Conservation (phyloP, 1,140 invertebrate genomes). For the Atta cephalotes region DNA sequence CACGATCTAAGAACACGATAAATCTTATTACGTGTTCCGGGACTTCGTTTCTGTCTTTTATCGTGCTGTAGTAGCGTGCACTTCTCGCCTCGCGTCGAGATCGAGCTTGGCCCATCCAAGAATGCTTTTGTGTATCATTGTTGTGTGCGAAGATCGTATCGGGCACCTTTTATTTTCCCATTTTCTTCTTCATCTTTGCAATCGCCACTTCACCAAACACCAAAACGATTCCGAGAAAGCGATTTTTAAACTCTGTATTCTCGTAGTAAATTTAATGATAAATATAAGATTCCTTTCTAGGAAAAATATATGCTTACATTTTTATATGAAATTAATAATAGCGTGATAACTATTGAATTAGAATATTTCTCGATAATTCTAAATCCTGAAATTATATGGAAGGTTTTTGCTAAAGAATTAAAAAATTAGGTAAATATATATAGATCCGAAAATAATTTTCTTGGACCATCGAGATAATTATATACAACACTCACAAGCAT, state of each 20-base stretch:
- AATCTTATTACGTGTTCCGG: slow-evolving; percentile 72
- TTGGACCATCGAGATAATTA: no score
- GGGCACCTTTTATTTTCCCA: slow-evolving; percentile 6
- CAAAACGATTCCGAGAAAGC: background rate
- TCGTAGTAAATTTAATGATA: background rate
- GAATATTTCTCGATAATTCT: background rate
- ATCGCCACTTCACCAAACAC: slow-evolving; percentile 33
- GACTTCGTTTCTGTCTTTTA: slow-evolving; percentile 73
- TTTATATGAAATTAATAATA: background rate
- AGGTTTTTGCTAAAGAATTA: no score
- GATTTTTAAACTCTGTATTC: slow-evolving; percentile 27
- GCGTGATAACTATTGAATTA: background rate
- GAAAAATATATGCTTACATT: background rate
- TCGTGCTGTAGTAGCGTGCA: slow-evolving; percentile 65
- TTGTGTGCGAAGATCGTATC: slow-evolving; percentile 17
- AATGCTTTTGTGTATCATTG: slow-evolving; percentile 63
- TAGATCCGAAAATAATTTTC: no score
- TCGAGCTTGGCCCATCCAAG: slow-evolving; percentile 29
- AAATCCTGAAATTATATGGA: background rate
- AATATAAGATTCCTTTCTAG: background rate
- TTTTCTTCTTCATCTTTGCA: slow-evolving; percentile 38
- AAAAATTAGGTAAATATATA: no score
- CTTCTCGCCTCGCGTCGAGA: slow-evolving; percentile 29
- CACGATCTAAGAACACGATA: slow-evolving; percentile 75
- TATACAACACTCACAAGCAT: no score